Evolutionary conservation across 2,888 invertebrate genomes (phyloP), one percentile per base, ranked within the genome.

Genomic region (Erebia ligea): DNA sequence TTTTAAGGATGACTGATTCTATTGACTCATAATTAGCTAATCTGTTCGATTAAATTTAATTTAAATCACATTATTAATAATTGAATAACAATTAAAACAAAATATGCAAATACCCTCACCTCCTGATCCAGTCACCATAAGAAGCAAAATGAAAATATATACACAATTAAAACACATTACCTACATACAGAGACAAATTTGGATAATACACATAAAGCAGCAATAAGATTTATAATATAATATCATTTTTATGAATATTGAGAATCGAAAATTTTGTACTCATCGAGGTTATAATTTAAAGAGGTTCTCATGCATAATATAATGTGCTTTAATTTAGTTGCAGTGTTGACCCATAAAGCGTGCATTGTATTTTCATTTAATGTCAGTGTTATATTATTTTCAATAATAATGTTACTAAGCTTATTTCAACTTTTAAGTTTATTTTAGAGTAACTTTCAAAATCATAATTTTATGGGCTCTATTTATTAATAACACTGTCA

Each of bases 61-160:
- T 25, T 25, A 8, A 59, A 15, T 15, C 9, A 40, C 9, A 40
- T 21, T 21, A 21, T 10, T 3, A 48, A 13, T 25, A 10, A 25
- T 6, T 63, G 21, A 34, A 56, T 45, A 52, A 25, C 10, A 54
- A 63, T 34, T 48, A 52, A 61, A 69, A 64, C 34, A 34, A 34
- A 34, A 34, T 34, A 34, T 34, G 34, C 34, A 34, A 67, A 61
- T 50, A 70, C 73, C 76, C 88, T 90, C 83, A 91, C 91, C 91
- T 91, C 90, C 90, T 91, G 73, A 74, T 85, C 86, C 86, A 75
- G 74, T 81, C 86, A 84, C 85, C 81, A 71, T 75, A 69, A 71
- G 71, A 73, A 75, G 74, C 73, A 69, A 63, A 72, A 54, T 59
- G 61, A 76, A 80, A 73, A 73, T 48, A 71, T 52, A 65, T 70